Percentiles rank a stretch among this genome's conserved stretches.
These are phyloP conservation scores for Aphelenchoides besseyi DNA, from an alignment of 1,140 invertebrate species.

Conservation along the genomic window DNA sequence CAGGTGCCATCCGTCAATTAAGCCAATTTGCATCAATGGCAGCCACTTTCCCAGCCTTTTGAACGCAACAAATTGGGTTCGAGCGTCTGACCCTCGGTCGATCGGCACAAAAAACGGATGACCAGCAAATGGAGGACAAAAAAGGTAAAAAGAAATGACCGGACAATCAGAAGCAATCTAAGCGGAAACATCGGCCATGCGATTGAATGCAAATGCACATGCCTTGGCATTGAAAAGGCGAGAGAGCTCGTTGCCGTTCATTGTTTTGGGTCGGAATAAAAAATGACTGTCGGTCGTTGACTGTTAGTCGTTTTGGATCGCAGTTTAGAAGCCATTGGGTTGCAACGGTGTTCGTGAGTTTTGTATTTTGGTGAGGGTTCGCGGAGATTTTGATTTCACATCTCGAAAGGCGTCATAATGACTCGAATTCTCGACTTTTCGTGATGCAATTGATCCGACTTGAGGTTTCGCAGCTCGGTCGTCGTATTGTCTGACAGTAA, in stretches of 20 bases:
- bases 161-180: too few species aligned
- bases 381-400: too few species aligned
- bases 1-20: not conserved
- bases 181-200: not conserved
- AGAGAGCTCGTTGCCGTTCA: not conserved
- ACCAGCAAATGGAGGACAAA: not conserved
- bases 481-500: too few species aligned
- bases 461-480: too few species aligned
- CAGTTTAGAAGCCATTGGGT: not conserved
- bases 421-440: not conserved
- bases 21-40: conserved; percentile 1
- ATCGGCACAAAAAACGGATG: not conserved
- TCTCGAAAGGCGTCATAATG: too few species aligned
- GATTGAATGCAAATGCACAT: not conserved
- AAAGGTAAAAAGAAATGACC: too few species aligned
- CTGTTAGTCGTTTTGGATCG: not conserved
- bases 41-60: conserved; percentile 1
- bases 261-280: not conserved
- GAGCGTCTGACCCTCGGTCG: not conserved
- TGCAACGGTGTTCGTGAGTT: too few species aligned
- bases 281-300: not conserved
- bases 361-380: too few species aligned
- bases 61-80: not conserved
- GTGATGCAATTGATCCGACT: too few species aligned
- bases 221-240: not conserved